Conservation (phyloP, 2,797 vertebrate genomes). For the Halcyon leucocephala region DNA sequence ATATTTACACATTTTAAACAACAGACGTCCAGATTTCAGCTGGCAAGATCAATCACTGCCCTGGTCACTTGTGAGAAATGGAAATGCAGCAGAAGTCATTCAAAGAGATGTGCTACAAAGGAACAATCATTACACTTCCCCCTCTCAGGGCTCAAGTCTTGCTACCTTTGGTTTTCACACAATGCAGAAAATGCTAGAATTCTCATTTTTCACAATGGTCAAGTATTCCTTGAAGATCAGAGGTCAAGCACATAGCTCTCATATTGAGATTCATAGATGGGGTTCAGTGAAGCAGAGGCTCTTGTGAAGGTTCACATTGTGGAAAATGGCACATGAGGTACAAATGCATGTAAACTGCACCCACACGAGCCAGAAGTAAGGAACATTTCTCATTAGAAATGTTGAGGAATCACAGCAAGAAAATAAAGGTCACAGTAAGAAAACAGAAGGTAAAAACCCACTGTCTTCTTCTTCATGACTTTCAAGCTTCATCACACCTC, state of each 20-base stretch:
- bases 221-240: neutral
- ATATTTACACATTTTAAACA: neutral
- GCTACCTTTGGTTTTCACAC: neutral
- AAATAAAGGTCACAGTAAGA: neutral
- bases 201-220: neutral
- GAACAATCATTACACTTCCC: neutral
- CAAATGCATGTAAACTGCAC: neutral
- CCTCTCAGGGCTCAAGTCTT: neutral
- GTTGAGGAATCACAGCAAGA: neutral
- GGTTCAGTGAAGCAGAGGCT: neutral
- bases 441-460: neutral
- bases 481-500: neutral
- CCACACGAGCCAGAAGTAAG: neutral
- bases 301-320: neutral
- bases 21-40: neutral
- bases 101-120: neutral
- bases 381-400: neutral
- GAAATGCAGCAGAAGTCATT: neutral
- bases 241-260: neutral
- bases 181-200: neutral
- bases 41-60: neutral
- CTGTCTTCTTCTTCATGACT: neutral
- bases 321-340: accelerated
- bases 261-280: neutral
- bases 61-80: neutral